Percentiles rank a stretch among this genome's conserved stretches.
These are phyloP conservation scores for Ephydatia muelleri DNA, from an alignment of 37 sponge, comb jelly and placozoan species.

Conservation along the genomic window DNA sequence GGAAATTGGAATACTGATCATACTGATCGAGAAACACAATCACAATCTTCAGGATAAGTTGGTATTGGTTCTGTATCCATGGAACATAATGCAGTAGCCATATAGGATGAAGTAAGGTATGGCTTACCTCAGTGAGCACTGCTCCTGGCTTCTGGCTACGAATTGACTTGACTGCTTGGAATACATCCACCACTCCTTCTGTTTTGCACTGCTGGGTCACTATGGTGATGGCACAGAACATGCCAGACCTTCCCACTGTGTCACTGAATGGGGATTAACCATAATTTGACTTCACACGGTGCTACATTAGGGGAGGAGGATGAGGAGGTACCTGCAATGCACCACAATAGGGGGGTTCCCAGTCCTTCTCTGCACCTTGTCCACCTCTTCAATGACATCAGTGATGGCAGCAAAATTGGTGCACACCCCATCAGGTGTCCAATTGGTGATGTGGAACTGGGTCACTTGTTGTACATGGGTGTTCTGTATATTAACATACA, in stretches of 20 bases:
- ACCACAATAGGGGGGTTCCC: constrained; percentile 55
- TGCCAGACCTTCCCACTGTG: constrained; percentile 48
- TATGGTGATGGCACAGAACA: constrained; percentile 54
- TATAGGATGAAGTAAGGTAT: background rate
- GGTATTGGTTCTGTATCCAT: constrained; percentile 51
- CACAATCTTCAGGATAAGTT: constrained; percentile 20
- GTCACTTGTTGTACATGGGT: constrained; percentile 17
- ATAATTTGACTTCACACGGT: background rate
- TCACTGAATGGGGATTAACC: constrained; percentile 30
- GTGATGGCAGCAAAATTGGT: constrained; percentile 10
- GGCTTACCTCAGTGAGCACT: constrained; percentile 52
- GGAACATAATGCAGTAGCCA: background rate
- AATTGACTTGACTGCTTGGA: constrained; percentile 54
- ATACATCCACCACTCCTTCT: constrained; percentile 67
- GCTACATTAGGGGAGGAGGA: background rate
- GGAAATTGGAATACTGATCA: constrained; percentile 47
- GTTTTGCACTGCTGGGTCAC: constrained; percentile 57
- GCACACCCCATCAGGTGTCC: constrained; percentile 34
- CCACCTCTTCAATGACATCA: constrained; percentile 41
- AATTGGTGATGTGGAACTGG: constrained; percentile 58
- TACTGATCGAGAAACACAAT: constrained; percentile 34
- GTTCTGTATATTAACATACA: background rate
- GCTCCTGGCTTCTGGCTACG: constrained; percentile 60
- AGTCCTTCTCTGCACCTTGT: constrained; percentile 53
- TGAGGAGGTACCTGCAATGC: constrained; percentile 41